phyloP scores from a whole-genome alignment of 23 tunicate species.

The Trididemnum nubilum region DNA sequence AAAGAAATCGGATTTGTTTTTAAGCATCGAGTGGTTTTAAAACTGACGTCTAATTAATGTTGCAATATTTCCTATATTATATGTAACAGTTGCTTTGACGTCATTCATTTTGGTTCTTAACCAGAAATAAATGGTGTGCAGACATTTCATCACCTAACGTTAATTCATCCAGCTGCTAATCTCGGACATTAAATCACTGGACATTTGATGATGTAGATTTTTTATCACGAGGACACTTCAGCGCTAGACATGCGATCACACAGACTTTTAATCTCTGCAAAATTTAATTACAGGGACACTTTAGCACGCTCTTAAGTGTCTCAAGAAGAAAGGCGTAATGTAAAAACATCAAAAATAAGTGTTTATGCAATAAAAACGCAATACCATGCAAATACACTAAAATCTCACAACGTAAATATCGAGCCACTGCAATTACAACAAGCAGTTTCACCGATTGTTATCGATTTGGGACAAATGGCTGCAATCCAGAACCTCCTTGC shows the following conservation, averaged over 20 bases:
- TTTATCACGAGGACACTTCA: too few species aligned
- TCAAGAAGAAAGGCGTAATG: background rate
- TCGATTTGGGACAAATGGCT: slow-evolving; percentile 22
- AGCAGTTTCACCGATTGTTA: slow-evolving; percentile 15
- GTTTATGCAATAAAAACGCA: background rate
- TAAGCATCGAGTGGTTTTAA: too few species aligned
- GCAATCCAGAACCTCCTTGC: slow-evolving; percentile 16
- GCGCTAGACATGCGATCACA: background rate
- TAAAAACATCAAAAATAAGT: slow-evolving; percentile 7
- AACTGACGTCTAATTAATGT: too few species aligned
- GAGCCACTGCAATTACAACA: slow-evolving; percentile 13
- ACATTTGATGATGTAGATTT: too few species aligned
- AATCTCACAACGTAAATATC: slow-evolving; percentile 3
- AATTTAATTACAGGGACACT: too few species aligned
- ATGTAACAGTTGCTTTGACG: too few species aligned
- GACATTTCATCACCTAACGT: slow-evolving; percentile 5
- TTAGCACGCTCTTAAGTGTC: background rate
- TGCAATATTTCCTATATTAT: too few species aligned
- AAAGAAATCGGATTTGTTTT: too few species aligned
- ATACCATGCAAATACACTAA: slow-evolving; percentile 1
- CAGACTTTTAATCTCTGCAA: background rate
- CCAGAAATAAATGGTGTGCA: background rate
- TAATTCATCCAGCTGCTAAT: background rate
- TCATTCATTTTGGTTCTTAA: too few species aligned
- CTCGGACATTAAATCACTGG: slow-evolving; percentile 21